Evolutionary conservation across 92 coral and sea anemone genomes (phyloP).

Genomic region (Epizoanthus ramosus): DNA sequence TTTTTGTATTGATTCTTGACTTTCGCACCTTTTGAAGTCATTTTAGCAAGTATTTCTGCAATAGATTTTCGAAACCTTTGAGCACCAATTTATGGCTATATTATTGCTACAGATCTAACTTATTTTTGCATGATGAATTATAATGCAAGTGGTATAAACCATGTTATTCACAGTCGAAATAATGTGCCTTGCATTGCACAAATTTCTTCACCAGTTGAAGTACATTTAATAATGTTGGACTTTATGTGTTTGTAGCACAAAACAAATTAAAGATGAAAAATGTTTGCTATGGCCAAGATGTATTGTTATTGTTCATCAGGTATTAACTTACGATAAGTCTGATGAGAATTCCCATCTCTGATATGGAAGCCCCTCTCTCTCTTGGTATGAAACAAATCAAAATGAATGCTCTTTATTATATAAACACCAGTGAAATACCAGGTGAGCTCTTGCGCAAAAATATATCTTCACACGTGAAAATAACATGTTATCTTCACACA

Average conservation of each 20-base stretch:
- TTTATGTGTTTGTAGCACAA: conserved; percentile 2
- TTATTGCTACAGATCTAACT: conserved; percentile 29
- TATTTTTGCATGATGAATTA: conserved; percentile 21
- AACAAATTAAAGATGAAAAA: neutral
- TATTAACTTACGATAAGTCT: too few relatives aligned
- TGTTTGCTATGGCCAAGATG: neutral
- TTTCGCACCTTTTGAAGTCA: conserved; percentile 5
- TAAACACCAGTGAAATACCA: too few relatives aligned
- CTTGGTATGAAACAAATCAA: too few relatives aligned
- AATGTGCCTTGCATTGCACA: too few relatives aligned
- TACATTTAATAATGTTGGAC: neutral
- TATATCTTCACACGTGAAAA: too few relatives aligned
- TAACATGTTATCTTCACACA: too few relatives aligned
- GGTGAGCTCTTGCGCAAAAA: too few relatives aligned
- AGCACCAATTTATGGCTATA: conserved; percentile 5
- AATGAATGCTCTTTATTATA: too few relatives aligned
- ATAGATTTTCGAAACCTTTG: neutral
- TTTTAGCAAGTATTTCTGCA: conserved; percentile 14
- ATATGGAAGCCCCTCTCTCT: too few relatives aligned
- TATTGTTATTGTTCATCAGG: neutral
- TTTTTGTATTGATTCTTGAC: conserved; percentile 28
- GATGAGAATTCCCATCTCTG: too few relatives aligned
- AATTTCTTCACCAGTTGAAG: neutral
- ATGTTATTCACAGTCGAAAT: neutral
- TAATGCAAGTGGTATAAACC: neutral